Base-by-base conservation (phyloP, 2,888 invertebrate genomes). In the Lumbricus terrestris region DNA sequence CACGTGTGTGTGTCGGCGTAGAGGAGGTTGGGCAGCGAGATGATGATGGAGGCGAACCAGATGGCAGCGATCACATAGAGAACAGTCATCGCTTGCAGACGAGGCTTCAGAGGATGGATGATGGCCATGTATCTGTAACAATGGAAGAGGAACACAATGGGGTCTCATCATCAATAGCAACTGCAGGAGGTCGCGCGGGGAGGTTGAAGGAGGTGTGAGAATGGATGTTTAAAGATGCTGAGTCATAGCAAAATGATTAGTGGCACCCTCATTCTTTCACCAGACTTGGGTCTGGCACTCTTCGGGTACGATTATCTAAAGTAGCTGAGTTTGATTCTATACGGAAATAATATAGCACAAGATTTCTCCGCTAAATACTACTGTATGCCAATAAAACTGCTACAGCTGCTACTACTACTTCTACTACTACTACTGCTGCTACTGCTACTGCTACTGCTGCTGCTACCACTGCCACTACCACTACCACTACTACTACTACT, bases 91-190 rank as follows among this genome's bases (percentile, higher is more conserved):
- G 97, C 97, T 0, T 98, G 97, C 96, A 98, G 97, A 92, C 98
- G 96, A 0, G 97, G 97, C 92, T 97, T 96, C 93, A 98, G 96
- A 0, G 98, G 98, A 93, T 97, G 96, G 82, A 98, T 97, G 92
- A 98, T 98, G 3, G 98, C 98, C 95, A 98, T 96, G 94, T 98
- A 98, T 95, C 98, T 98, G 95, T 29, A 35, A 33, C 82, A 33
- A 82, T 11, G 20, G 33, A 33, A 1, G 83, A 83, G 20, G 16
- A 83, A n/a, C n/a, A n/a, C n/a, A n/a, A n/a, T n/a, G n/a, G n/a
- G n/a, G n/a, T n/a, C n/a, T n/a, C n/a, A n/a, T n/a, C n/a, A n/a
- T n/a, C n/a, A n/a, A n/a, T n/a, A n/a, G n/a, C n/a, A n/a, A n/a
- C n/a, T n/a, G n/a, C n/a, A n/a, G n/a, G n/a, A 23, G 47, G 20